phyloP scores from a whole-genome alignment of 2,888 invertebrate genomes.

The Tenodera sinensis region DNA sequence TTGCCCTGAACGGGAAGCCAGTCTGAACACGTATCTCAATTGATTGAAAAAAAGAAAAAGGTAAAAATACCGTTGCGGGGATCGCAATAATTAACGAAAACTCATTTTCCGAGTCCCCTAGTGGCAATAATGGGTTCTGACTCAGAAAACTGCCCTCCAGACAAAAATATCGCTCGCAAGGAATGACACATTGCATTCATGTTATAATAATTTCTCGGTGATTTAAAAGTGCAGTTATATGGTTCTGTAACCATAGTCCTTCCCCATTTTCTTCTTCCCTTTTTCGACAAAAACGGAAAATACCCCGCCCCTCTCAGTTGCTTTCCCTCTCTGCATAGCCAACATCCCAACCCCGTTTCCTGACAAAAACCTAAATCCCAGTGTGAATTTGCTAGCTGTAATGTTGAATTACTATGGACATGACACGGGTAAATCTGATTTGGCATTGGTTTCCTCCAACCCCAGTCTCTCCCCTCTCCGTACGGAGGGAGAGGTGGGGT shows the following conservation, averaged over 20 bases:
- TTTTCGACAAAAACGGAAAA: background rate
- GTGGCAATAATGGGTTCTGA: background rate
- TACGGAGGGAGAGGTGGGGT: background rate
- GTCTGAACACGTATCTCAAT: background rate
- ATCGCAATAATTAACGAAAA: background rate
- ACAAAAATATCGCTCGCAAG: background rate
- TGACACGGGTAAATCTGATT: constrained; percentile 23
- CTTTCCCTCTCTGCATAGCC: background rate
- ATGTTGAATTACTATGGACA: constrained; percentile 26
- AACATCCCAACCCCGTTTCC: background rate
- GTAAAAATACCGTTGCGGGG: background rate
- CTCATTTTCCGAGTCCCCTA: background rate
- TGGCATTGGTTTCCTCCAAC: constrained; percentile 16
- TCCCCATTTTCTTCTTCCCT: background rate
- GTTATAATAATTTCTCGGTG: background rate
- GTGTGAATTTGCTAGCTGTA: constrained; percentile 24
- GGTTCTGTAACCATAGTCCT: background rate
- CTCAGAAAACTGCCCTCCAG: background rate
- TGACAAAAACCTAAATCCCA: constrained; percentile 8
- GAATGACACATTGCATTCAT: background rate
- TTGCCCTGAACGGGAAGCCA: background rate
- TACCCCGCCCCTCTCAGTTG: background rate
- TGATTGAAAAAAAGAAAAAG: background rate
- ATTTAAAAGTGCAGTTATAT: background rate
- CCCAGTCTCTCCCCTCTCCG: background rate